phyloP scores from a whole-genome alignment of 2,797 vertebrate species.

The Schizopygopsis malacanthus region DNA sequence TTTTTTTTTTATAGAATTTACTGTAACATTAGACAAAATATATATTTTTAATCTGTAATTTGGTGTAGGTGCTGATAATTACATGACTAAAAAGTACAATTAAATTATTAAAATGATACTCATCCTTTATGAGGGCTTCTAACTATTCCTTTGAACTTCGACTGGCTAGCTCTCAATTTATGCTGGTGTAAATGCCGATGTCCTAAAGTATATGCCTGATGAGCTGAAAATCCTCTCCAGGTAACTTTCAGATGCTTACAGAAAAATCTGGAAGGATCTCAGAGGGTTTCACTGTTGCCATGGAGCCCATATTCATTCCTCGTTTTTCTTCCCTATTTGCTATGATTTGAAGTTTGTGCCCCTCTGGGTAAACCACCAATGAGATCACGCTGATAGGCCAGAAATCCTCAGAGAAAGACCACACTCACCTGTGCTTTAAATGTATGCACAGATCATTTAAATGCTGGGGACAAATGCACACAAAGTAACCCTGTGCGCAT shows the following conservation, averaged over 20 bases:
- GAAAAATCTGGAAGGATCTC: slow-evolving; percentile 40
- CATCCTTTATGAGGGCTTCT: slow-evolving; percentile 5
- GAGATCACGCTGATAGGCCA: neutral
- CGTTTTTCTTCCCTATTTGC: slow-evolving; percentile 27
- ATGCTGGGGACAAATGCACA: neutral
- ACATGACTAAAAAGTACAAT: neutral
- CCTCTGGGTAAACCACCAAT: slow-evolving; percentile 26
- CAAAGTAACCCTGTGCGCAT: slow-evolving; percentile 7
- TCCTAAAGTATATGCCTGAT: slow-evolving; percentile 19
- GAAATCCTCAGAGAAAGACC: slow-evolving; percentile 13
- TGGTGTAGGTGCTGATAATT: too few relatives aligned
- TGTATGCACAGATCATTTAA: slow-evolving; percentile 33
- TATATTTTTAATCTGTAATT: too few relatives aligned
- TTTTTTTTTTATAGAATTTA: too few relatives aligned
- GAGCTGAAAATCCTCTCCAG: slow-evolving; percentile 35
- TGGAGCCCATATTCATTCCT: slow-evolving; percentile 42
- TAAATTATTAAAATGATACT: neutral
- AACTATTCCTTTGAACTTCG: slow-evolving; percentile 33
- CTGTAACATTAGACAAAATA: too few relatives aligned
- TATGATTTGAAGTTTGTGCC: slow-evolving; percentile 40
- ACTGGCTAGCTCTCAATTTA: slow-evolving; percentile 33
- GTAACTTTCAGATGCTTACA: slow-evolving; percentile 34
- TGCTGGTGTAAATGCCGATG: slow-evolving; percentile 8
- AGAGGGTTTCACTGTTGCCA: slow-evolving; percentile 48
- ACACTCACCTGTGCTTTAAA: slow-evolving; percentile 12